Evolutionary conservation across 2,888 invertebrate species (phyloP).

Genomic region (Xanthia icteritia): DNA sequence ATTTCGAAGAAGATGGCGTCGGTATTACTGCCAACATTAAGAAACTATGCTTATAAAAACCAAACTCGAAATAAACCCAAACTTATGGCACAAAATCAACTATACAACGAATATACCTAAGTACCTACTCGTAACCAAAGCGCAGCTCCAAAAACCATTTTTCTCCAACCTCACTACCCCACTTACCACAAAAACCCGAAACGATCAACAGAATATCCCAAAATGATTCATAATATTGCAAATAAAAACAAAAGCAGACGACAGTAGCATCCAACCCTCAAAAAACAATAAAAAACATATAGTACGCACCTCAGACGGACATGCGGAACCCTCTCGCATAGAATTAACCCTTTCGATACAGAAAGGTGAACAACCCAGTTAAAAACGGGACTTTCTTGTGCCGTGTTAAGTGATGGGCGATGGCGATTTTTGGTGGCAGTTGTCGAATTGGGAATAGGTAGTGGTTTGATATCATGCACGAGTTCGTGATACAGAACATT

Average conservation of each 20-base stretch:
- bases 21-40: not conserved
- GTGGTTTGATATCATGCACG: not conserved
- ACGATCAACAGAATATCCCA: constrained; percentile 66
- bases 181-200: constrained; percentile 62
- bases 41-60: not conserved
- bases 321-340: constrained; percentile 84
- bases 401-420: constrained; percentile 64
- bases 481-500: not conserved
- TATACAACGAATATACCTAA: not conserved
- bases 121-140: not conserved
- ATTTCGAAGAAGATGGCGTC: constrained; percentile 21
- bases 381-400: constrained; percentile 82
- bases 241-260: constrained; percentile 75
- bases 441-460: not conserved
- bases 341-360: constrained; percentile 88
- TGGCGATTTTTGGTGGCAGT: constrained; percentile 64
- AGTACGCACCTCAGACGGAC: constrained; percentile 83
- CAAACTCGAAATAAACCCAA: not conserved
- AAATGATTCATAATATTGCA: constrained; percentile 69
- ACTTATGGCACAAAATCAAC: not conserved
- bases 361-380: constrained; percentile 89
- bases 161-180: constrained; percentile 45
- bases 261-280: constrained; percentile 77
- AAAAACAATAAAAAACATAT: constrained; percentile 81
- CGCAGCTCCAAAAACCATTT: constrained; percentile 20